Evolutionary conservation across 2,888 invertebrate species (phyloP).

Genomic region (Patella caerulea): DNA sequence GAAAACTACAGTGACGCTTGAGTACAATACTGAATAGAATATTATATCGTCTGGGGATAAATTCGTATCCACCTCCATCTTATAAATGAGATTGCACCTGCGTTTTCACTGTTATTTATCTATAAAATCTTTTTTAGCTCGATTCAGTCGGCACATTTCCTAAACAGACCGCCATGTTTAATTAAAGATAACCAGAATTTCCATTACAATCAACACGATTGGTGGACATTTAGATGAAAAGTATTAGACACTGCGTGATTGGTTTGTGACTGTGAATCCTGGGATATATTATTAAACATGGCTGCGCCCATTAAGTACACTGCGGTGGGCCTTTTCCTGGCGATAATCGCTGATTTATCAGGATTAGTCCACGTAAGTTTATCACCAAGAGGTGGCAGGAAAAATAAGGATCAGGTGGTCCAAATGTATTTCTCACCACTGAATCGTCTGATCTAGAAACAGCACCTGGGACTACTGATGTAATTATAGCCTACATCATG

Average conservation of each 20-base stretch:
- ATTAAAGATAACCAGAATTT: neutral
- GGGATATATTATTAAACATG: constrained; percentile 41
- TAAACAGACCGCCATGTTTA: constrained; percentile 5
- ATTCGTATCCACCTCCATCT: constrained; percentile 26
- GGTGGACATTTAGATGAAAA: constrained; percentile 19
- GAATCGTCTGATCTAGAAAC: too few relatives aligned
- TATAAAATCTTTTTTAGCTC: too few relatives aligned
- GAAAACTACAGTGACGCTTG: constrained; percentile 67
- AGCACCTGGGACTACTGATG: too few relatives aligned
- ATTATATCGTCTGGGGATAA: constrained; percentile 58
- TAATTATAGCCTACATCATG: too few relatives aligned
- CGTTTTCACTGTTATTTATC: too few relatives aligned
- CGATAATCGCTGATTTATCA: constrained; percentile 20
- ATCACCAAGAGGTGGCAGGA: too few relatives aligned
- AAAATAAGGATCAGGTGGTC: too few relatives aligned
- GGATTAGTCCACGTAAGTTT: constrained; percentile 22
- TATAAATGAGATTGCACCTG: neutral
- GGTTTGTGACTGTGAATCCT: constrained; percentile 19
- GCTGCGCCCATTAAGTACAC: constrained; percentile 47
- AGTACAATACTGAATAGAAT: constrained; percentile 67
- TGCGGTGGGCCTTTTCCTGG: constrained; percentile 15
- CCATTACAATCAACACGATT: constrained; percentile 33
- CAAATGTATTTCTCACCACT: too few relatives aligned
- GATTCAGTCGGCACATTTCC: neutral
- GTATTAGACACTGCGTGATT: too few relatives aligned